A percentile compares a stretch with the other conserved stretches of the same genome.
Conservation (phyloP, 1,140 invertebrate species). For the Medauroidea extradentata region DNA sequence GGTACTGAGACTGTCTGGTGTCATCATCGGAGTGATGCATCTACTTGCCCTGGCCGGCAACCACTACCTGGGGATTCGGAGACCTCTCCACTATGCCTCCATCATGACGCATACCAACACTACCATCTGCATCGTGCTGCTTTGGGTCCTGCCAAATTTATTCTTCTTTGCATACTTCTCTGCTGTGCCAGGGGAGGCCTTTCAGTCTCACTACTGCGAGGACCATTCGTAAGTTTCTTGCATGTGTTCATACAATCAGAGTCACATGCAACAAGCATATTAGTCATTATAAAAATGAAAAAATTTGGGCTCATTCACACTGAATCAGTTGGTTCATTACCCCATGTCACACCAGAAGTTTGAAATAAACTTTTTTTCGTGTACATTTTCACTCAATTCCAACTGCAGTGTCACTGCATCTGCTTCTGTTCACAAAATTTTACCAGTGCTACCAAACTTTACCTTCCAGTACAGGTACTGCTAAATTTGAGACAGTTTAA, state of each 20-base stretch:
- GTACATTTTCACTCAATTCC: too few species aligned
- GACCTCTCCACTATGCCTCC: slow-evolving; percentile 57
- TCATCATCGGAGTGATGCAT: slow-evolving; percentile 59
- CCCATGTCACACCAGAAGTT: too few species aligned
- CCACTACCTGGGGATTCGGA: slow-evolving; percentile 60
- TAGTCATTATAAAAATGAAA: not conserved
- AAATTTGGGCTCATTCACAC: not conserved
- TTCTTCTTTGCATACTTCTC: slow-evolving; percentile 52
- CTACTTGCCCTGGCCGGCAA: slow-evolving; percentile 61
- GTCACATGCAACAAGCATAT: not conserved
- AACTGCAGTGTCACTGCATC: too few species aligned
- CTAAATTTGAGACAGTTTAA: too few species aligned
- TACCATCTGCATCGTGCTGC: slow-evolving; percentile 41
- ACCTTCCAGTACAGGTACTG: too few species aligned
- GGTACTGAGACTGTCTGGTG: slow-evolving; percentile 49
- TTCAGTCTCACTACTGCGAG: slow-evolving; percentile 32
- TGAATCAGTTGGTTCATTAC: too few species aligned
- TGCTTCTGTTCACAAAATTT: too few species aligned
- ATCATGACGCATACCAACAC: slow-evolving; percentile 49
- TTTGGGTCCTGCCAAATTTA: slow-evolving; percentile 52
- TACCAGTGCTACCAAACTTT: too few species aligned
- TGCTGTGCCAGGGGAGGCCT: slow-evolving; percentile 43
- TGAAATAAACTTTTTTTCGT: too few species aligned
- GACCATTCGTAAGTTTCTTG: slow-evolving; percentile 9
- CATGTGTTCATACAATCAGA: slow-evolving; percentile 1